Conservation (phyloP, 2,113 vertebrate genomes). For the Phaethornis superciliosus region DNA sequence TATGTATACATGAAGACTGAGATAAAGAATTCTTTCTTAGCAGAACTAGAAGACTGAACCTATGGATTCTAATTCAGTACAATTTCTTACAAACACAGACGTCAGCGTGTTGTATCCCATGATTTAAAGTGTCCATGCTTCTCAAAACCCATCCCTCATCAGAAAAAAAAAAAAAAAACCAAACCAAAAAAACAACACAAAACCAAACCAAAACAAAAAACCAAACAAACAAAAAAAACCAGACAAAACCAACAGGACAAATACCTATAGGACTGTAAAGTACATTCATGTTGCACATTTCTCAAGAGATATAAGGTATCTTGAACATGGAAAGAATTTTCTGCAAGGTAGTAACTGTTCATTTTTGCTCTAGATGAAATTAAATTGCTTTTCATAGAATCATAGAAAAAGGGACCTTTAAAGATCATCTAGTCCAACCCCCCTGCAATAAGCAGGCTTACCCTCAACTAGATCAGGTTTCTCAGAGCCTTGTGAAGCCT, state of each 20-base stretch:
- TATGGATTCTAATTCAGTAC: neutral
- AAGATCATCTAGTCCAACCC: too few relatives aligned
- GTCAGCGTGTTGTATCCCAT: fast-evolving
- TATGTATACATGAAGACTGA: neutral
- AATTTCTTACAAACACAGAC: neutral
- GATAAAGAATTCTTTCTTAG: neutral
- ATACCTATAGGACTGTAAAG: neutral
- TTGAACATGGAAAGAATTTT: neutral
- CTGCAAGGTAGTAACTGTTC: neutral
- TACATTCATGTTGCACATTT: neutral
- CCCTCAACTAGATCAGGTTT: too few relatives aligned
- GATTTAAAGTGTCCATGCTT: neutral
- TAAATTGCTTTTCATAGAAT: neutral
- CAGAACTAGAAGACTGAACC: neutral
- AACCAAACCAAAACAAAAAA: too few relatives aligned
- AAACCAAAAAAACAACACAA: too few relatives aligned
- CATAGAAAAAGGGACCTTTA: too few relatives aligned
- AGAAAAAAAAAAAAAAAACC: neutral
- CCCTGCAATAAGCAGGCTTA: too few relatives aligned
- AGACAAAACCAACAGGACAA: neutral
- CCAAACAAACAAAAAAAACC: neutral
- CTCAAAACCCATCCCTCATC: neutral
- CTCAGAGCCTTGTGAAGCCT: too few relatives aligned
- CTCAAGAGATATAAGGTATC: neutral
- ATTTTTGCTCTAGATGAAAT: neutral